Evolutionary conservation across 2,797 vertebrate species (phyloP), one percentile per base, ranked within the genome.

Genomic region (Malacoraja senta): DNA sequence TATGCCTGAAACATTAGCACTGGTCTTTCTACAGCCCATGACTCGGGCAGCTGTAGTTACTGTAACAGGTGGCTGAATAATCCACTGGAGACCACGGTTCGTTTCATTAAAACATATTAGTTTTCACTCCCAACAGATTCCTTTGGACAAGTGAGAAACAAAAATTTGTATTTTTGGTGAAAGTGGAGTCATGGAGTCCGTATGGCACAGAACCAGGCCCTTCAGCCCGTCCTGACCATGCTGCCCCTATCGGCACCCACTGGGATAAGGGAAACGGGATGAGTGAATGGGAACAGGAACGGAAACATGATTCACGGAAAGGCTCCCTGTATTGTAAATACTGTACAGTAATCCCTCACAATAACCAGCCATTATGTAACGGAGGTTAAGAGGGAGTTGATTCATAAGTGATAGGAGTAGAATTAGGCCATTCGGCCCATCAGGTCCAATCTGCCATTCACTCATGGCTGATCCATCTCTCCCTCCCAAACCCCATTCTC

Each of bases 61-160:
- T n/a, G 26, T n/a, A 86, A 65, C 61, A 86, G 83, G 13, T 32
- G 83, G 29, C 83, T 86, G 83, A 29, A 17, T 65, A 19, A 86
- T 21, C 15, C 58, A 86, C n/a, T 86, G 13, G 24, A 63, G 58
- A 86, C 58, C 13, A 29, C 15, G 32, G 8, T 65, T 17, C n/a
- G 15, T 86, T 63, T 63, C n/a, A 86, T 65, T 63, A 65, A 86
- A 86, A 65, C 83, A 86, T 63, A 84, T 84, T 83, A 32, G 58
- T 63, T 86, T 61, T 63, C 83, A 86, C 19, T 65, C 29, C 29
- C 6, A 17, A 86, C n/a, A 29, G 58, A 86, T 32, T 8, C 24
- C n/a, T 65, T 32, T 65, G 6, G 9, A 6, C 44, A 86, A 86
- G n/a, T 86, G 61, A 71, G 17, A 13, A 21, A 71, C 0, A 2